These are phyloP conservation scores for Merodon equestris DNA, from an alignment of 2,888 invertebrate genomes.

Conservation along the genomic window DNA sequence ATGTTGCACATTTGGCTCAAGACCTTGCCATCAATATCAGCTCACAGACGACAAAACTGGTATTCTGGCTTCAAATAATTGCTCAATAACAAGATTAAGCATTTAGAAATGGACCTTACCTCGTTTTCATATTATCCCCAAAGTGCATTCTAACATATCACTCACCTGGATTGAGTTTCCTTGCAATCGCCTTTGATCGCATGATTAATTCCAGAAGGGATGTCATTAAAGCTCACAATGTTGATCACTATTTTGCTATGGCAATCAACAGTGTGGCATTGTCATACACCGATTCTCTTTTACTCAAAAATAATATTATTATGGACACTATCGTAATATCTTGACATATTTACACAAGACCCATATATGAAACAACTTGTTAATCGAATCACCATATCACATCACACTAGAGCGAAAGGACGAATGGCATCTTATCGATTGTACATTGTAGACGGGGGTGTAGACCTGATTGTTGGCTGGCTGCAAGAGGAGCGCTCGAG, in stretches of 20 bases:
- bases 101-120: too few relatives aligned
- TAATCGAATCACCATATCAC: constrained; percentile 50
- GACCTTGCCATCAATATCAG: too few relatives aligned
- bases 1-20: too few relatives aligned
- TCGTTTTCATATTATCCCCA: too few relatives aligned
- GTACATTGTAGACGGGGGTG: constrained; percentile 14
- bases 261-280: constrained; percentile 33
- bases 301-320: too few relatives aligned
- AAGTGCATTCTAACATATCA: background rate
- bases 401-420: constrained; percentile 44
- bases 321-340: constrained; percentile 47
- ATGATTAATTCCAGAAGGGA: constrained; percentile 76
- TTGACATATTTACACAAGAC: constrained; percentile 39
- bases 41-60: too few relatives aligned
- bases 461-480: too few relatives aligned
- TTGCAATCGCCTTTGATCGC: constrained; percentile 79
- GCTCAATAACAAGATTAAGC: too few relatives aligned
- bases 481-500: constrained; percentile 34
- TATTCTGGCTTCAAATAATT: too few relatives aligned
- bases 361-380: constrained; percentile 58
- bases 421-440: constrained; percentile 64
- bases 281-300: constrained; percentile 32
- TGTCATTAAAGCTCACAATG: constrained; percentile 73
- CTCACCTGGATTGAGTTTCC: constrained; percentile 77
- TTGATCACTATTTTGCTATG: constrained; percentile 28